phyloP scores from a whole-genome alignment of 2,113 vertebrate genomes.

The Vidua chalybeata region DNA sequence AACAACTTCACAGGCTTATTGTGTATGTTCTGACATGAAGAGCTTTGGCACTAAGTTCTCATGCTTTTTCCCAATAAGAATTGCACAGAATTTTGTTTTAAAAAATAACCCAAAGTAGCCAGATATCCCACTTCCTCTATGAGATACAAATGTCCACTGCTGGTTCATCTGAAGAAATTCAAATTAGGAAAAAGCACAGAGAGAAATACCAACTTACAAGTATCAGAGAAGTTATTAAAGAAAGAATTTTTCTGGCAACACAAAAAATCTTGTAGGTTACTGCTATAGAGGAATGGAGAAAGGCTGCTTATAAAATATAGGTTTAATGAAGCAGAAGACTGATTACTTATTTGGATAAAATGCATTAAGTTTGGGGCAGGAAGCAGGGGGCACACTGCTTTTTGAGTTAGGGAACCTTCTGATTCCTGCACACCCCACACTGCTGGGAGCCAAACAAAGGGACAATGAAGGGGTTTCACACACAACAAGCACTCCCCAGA shows the following conservation, averaged over 20 bases:
- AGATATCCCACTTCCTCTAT: not conserved
- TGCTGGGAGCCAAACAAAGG: not conserved
- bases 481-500: not conserved
- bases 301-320: not conserved
- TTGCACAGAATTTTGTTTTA: not conserved
- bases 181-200: not conserved
- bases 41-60: not conserved
- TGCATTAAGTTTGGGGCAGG: not conserved
- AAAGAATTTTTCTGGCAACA: not conserved
- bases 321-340: not conserved
- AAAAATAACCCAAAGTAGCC: not conserved
- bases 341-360: not conserved
- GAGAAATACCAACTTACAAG: not conserved
- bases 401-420: not conserved
- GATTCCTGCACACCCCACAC: not conserved
- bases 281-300: not conserved
- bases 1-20: not conserved
- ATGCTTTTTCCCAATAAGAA: not conserved
- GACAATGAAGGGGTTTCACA: not conserved
- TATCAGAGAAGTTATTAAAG: not conserved
- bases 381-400: not conserved
- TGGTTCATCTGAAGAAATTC: not conserved
- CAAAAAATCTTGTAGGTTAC: not conserved
- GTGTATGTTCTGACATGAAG: not conserved
- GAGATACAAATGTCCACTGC: not conserved